Evolutionary conservation across 2,113 vertebrate species (phyloP).

Genomic region (Chionomys nivalis): DNA sequence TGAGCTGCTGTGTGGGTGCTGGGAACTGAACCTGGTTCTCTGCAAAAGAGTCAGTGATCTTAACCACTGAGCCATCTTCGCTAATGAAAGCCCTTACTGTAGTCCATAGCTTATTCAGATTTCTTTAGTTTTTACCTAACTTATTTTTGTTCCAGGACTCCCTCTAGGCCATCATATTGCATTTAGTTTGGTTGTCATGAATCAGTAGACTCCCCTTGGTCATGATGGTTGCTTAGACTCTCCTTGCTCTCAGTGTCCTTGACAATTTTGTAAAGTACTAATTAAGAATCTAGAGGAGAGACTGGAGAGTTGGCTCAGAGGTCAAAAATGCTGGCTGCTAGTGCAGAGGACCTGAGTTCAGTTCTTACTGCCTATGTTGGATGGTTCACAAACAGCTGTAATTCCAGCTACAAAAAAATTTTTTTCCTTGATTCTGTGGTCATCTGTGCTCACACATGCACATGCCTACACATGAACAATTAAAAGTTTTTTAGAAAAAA

Average conservation of each 20-base stretch:
- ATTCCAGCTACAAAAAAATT: neutral
- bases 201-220: neutral
- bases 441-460: neutral
- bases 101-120: neutral
- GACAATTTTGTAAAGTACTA: neutral
- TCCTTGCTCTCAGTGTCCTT: neutral
- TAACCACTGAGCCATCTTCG: neutral
- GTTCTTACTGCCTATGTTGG: neutral
- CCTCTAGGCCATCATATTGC: neutral
- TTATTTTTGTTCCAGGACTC: neutral
- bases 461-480: neutral
- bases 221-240: neutral
- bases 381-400: neutral
- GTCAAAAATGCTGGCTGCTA: neutral
- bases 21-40: neutral
- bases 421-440: neutral
- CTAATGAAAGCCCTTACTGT: neutral
- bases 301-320: neutral
- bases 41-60: neutral
- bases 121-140: neutral
- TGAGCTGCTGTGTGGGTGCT: neutral
- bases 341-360: neutral
- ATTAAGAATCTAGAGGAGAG: neutral
- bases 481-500: neutral
- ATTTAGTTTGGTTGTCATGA: neutral